A percentile compares a stretch with the other conserved stretches of the same genome.
Evolutionary conservation across 2,113 vertebrate species (phyloP).

Genomic region (Varanus salvator): DNA sequence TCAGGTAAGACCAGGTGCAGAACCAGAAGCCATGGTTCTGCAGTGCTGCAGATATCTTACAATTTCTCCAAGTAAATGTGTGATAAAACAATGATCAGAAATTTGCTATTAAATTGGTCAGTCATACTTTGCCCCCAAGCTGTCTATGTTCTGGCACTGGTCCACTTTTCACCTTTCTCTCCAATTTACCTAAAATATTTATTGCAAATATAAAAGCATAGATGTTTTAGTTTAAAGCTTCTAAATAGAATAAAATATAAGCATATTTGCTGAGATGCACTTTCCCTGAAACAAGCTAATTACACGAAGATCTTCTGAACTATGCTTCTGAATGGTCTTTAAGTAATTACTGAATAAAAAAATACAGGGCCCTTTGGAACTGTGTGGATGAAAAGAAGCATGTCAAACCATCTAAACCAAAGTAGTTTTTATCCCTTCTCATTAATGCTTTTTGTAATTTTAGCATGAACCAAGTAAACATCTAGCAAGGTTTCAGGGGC

Average conservation of each 20-base stretch:
- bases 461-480: conserved; percentile 13
- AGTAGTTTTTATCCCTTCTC: conserved; percentile 35
- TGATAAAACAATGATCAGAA: not conserved
- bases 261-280: conserved; percentile 10
- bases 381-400: conserved; percentile 3
- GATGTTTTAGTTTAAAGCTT: conserved; percentile 16
- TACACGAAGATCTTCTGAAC: conserved; percentile 17
- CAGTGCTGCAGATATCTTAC: not conserved
- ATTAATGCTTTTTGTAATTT: not conserved
- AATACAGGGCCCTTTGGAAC: not conserved
- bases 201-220: conserved; percentile 13
- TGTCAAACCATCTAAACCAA: not conserved
- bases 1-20: not conserved
- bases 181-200: conserved; percentile 27
- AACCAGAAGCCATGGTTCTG: not conserved
- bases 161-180: not conserved
- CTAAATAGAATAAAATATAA: conserved; percentile 18
- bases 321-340: conserved; percentile 22
- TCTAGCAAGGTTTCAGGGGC: conserved; percentile 25
- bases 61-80: not conserved
- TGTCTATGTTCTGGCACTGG: not conserved
- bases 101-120: conserved; percentile 11
- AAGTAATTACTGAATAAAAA: conserved; percentile 12
- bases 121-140: not conserved
- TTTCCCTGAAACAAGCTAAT: conserved; percentile 17